phyloP scores from a whole-genome alignment of 2,113 vertebrate species.

The Hepsetus odoe region DNA sequence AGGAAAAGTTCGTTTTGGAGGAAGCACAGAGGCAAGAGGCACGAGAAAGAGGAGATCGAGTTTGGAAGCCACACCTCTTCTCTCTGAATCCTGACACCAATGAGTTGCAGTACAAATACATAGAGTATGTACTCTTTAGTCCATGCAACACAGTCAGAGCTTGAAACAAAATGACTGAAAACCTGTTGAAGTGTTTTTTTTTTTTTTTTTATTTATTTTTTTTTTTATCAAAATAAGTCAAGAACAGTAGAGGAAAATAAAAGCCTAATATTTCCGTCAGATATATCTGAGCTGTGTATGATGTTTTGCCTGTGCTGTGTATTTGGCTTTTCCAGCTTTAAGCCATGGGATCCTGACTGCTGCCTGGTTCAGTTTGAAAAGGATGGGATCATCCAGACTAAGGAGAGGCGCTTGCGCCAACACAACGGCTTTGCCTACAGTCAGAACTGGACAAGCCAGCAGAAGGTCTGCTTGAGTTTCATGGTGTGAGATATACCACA shows the following conservation, averaged over 20 bases:
- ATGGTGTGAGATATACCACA: too few species aligned
- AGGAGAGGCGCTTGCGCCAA: constrained; percentile 71
- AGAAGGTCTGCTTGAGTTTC: constrained; percentile 75
- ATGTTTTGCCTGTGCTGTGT: neutral
- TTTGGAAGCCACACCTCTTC: constrained; percentile 85
- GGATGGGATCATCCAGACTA: constrained; percentile 87
- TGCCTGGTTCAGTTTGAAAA: constrained; percentile 90
- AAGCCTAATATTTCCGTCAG: neutral
- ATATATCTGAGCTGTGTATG: neutral
- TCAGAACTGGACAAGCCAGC: constrained; percentile 75
- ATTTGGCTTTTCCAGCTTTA: constrained; percentile 70
- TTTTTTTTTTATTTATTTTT: too few species aligned
- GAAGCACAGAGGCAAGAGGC: constrained; percentile 85
- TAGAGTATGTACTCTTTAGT: constrained; percentile 75
- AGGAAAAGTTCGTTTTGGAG: constrained; percentile 90
- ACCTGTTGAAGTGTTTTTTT: neutral
- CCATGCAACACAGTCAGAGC: neutral
- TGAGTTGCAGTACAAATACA: constrained; percentile 87
- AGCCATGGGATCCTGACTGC: constrained; percentile 85
- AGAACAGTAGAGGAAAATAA: neutral
- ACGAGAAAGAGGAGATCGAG: constrained; percentile 79
- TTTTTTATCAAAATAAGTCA: neutral
- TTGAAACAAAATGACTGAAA: neutral
- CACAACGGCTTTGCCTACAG: constrained; percentile 75
- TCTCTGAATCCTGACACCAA: constrained; percentile 72